Evolutionary conservation across 2,113 vertebrate genomes (phyloP), one percentile per base, ranked within the genome.

Genomic region (Micromys minutus): DNA sequence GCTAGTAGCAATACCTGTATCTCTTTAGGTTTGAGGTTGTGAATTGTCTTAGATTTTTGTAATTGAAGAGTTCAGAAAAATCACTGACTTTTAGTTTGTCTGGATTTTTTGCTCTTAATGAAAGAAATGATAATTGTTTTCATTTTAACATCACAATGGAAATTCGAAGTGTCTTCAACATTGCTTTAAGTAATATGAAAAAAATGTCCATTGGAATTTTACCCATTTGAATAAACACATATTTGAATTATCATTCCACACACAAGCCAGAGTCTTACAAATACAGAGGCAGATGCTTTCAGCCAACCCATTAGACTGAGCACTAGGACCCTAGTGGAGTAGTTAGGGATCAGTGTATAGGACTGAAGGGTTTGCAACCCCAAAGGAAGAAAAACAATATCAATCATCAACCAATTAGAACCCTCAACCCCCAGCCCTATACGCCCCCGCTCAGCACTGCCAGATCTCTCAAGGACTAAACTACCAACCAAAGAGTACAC

Each of bases 131-230:
- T n/a, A 45, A 71, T 5, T 76, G 69, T 13, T 8, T 63, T 85
- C 2, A 72, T 9, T 80, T 89, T 91, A 16, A 26, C 50, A 26
- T 71, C 50, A 83, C 31, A 90, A 45, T 13, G 89, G 34, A 89
- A 63, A n/a, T n/a, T 86, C 1, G 7, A 69, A 69, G 15, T 81
- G 16, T 95, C 22, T 81, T 69, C 36, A 52, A 45, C 19, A 69
- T 72, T 92, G 57, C 50, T 80, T 86, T 71, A 92, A 92, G 86
- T 76, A 89, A 87, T 42, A 47, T 94, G 13, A 94, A 81, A 86
- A n/a, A 86, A 92, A 29, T 63, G 0, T 36, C 47, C 31, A 71
- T 26, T 89, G 15, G 0, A 91, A 69, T 85, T 80, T 91, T 65
- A 67, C 47, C 1, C 21, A 61, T 63, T 91, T 96, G 5, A 93